Conservation (phyloP, 1,140 invertebrate species). For the Drosophila lini region DNA sequence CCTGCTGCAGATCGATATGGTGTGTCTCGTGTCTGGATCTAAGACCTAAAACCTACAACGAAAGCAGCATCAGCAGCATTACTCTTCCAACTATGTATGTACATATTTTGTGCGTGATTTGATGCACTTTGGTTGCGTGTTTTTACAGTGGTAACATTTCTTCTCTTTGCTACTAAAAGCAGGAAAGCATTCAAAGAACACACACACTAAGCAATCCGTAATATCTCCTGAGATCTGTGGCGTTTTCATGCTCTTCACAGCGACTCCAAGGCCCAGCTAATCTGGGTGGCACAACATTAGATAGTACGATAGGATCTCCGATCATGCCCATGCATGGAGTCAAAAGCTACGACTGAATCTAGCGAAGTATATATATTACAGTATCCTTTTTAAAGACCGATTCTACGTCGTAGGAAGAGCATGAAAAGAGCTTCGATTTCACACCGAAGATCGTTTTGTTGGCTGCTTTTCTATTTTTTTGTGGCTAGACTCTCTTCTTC, state of each 20-base stretch:
- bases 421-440: conserved; percentile 39
- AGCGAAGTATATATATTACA: conserved; percentile 37
- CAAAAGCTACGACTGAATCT: conserved; percentile 34
- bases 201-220: conserved; percentile 31
- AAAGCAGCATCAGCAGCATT: conserved; percentile 33
- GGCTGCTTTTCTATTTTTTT: conserved; percentile 17
- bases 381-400: conserved; percentile 17
- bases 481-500: conserved; percentile 33
- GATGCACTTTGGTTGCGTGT: conserved; percentile 11
- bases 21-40: conserved; percentile 39
- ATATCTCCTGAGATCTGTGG: conserved; percentile 44
- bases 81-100: conserved; percentile 11
- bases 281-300: conserved; percentile 27
- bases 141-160: conserved; percentile 25
- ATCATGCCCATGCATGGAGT: conserved; percentile 58
- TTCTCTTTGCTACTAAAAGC: conserved; percentile 12
- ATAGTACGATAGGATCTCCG: conserved; percentile 32
- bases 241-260: conserved; percentile 41
- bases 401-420: conserved; percentile 41
- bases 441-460: conserved; percentile 35
- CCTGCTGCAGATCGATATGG: conserved; percentile 26
- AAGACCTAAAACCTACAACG: conserved; percentile 36
- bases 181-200: conserved; percentile 28
- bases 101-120: conserved; percentile 19
- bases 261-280: conserved; percentile 39